Percentiles rank a stretch among this genome's conserved stretches.
phyloP scores from a whole-genome alignment of 1,140 invertebrate species.

The Euura lappo region DNA sequence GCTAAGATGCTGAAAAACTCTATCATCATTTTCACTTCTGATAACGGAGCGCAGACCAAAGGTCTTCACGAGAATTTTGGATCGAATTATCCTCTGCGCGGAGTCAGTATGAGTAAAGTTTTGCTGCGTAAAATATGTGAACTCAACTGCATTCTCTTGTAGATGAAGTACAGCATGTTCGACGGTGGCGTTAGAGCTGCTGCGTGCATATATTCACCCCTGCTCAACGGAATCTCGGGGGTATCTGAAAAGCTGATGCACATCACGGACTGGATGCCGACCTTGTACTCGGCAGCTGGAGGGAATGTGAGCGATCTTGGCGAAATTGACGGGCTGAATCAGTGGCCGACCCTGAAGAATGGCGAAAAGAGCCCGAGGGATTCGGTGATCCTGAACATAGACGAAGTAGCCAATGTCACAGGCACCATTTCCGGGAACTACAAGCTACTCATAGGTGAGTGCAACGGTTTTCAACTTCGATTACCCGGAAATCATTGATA shows the following conservation, averaged over 20 bases:
- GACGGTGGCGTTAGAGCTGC: conserved; percentile 76
- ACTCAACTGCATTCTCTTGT: too few species aligned
- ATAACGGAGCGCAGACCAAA: conserved; percentile 72
- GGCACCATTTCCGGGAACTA: conserved; percentile 36
- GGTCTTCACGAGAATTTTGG: conserved; percentile 66
- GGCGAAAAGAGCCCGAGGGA: conserved; percentile 12
- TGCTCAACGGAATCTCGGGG: conserved; percentile 57
- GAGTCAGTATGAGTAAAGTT: conserved; percentile 64
- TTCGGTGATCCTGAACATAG: conserved; percentile 45
- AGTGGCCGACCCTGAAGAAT: conserved; percentile 53
- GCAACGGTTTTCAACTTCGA: too few species aligned
- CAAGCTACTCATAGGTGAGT: conserved; percentile 46
- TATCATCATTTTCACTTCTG: conserved; percentile 75
- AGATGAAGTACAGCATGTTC: conserved; percentile 58
- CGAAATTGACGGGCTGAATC: conserved; percentile 58
- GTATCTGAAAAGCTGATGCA: conserved; percentile 70
- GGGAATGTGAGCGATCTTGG: conserved; percentile 49
- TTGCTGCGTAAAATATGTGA: too few species aligned
- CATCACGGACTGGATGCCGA: conserved; percentile 79
- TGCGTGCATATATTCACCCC: conserved; percentile 64
- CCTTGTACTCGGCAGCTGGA: conserved; percentile 64
- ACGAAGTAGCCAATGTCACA: conserved; percentile 30
- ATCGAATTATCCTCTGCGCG: conserved; percentile 74
- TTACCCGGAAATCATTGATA: too few species aligned
- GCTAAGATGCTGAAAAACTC: conserved; percentile 67